Conservation (phyloP, 1,140 invertebrate genomes). For the Euschistus heros region DNA sequence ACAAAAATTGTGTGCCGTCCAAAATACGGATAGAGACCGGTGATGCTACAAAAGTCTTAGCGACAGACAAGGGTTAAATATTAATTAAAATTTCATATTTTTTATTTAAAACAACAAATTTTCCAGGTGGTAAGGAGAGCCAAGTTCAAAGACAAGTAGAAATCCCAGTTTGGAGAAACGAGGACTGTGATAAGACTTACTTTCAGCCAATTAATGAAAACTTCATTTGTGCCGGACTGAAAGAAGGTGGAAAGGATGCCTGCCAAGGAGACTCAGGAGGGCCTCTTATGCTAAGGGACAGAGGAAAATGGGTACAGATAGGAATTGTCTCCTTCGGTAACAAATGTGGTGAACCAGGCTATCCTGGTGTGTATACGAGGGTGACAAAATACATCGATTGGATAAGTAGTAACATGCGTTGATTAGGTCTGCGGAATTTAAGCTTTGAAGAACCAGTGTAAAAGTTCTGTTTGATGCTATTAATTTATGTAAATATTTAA, state of each 20-base stretch:
- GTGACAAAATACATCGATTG: conserved; percentile 50
- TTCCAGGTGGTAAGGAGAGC: conserved; percentile 64
- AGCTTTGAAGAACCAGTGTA: no score
- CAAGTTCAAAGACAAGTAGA: conserved; percentile 70
- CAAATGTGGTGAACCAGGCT: conserved; percentile 77
- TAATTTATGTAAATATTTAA: no score
- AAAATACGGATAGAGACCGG: no score
- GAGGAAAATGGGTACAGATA: conserved; percentile 70
- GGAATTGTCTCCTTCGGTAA: conserved; percentile 87
- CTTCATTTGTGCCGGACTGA: conserved; percentile 83
- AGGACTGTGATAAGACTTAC: conserved; percentile 79
- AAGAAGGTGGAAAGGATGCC: conserved; percentile 80
- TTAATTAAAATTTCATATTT: background rate
- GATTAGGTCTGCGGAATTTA: no score
- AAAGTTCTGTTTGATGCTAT: no score
- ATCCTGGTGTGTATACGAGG: conserved; percentile 67
- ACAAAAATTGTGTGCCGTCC: no score
- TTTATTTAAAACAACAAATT: background rate
- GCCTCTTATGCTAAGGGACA: conserved; percentile 67
- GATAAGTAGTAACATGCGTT: conserved; percentile 34
- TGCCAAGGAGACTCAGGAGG: conserved; percentile 80
- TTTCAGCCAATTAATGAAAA: conserved; percentile 84
- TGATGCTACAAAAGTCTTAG: no score
- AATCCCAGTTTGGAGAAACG: conserved; percentile 81
- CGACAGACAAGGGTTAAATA: no score